A percentile compares a stretch with the other conserved stretches of the same genome.
These are phyloP conservation scores for Bothrops jararaca DNA, from an alignment of 2,113 vertebrate genomes.

Conservation along the genomic window DNA sequence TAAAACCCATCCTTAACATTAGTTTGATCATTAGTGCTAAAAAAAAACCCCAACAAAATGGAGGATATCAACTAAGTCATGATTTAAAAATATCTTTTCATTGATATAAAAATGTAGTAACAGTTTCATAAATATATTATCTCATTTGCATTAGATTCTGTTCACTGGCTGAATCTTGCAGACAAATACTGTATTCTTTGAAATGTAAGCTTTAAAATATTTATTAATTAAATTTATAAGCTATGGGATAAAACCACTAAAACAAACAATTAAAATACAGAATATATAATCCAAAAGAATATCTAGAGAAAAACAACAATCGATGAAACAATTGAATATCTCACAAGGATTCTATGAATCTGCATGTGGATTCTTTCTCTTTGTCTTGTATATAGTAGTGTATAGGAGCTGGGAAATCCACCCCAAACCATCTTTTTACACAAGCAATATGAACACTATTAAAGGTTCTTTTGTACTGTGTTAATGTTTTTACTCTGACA, in stretches of 20 bases:
- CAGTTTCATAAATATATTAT: neutral
- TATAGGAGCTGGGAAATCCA: neutral
- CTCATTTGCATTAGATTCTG: neutral
- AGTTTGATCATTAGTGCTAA: constrained; percentile 6
- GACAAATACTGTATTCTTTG: neutral
- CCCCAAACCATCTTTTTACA: neutral
- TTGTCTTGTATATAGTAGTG: neutral
- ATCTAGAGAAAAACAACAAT: neutral
- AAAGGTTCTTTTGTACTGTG: neutral
- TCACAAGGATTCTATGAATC: neutral
- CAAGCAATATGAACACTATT: neutral
- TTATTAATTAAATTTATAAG: neutral
- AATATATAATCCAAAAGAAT: neutral
- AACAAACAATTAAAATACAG: neutral
- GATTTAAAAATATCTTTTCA: neutral
- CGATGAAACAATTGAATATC: neutral
- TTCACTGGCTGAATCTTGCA: neutral
- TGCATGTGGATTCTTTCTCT: neutral
- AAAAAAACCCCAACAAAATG: constrained; percentile 16
- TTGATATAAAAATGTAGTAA: neutral
- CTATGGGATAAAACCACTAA: neutral
- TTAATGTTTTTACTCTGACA: neutral
- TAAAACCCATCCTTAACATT: constrained; percentile 17
- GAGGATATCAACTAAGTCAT: neutral
- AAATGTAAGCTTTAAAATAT: constrained; percentile 1